Evolutionary conservation across 1,140 invertebrate genomes (phyloP), one percentile per base, ranked within the genome.

Genomic region (Lineus longissimus): DNA sequence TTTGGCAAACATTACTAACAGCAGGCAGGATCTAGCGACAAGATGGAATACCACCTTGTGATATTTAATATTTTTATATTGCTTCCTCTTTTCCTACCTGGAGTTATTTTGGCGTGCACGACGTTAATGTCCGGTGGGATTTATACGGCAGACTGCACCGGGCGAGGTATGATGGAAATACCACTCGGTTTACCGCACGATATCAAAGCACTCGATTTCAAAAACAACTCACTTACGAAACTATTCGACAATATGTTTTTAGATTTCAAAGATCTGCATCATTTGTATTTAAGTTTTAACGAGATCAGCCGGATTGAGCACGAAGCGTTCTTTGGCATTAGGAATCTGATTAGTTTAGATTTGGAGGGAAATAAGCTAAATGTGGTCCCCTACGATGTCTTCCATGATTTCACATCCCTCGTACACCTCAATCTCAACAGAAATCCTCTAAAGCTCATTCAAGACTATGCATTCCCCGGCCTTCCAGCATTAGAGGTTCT

Each of bases 231-330:
- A 4, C 64, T 79, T 15, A 45, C 61, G 27, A 36, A 62, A 1
- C 64, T 77, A 11, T 54, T 40, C n/a, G 25, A 62, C 30, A 63
- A 63, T 36, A 65, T 63, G 43, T 76, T 79, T 64, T 66, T 63
- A 15, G 69, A 66, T 43, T 79, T 76, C 61, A 62, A 60, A 19
- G 66, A 47, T 23, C 62, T 79, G 2, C 69, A 67, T 45, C 60
- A 73, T 25, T 62, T 79, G 13, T 68, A 67, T 36, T 61, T 79
- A 9, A 67, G 67, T 43, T 73, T 72, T 58, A 79, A 79, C 55
- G 63, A 69, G 31, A 70, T 79, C 25, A 61, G 62, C 13, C 45
- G 40, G 22, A 70, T 79, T 23, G 51, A 74, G 29, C 17, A 22
- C 0, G 60, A 72, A n/a, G 74, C 77, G 0, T 75, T 79, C 56